Conservation (phyloP, 2,888 invertebrate species). For the Galeruca laticollis region DNA sequence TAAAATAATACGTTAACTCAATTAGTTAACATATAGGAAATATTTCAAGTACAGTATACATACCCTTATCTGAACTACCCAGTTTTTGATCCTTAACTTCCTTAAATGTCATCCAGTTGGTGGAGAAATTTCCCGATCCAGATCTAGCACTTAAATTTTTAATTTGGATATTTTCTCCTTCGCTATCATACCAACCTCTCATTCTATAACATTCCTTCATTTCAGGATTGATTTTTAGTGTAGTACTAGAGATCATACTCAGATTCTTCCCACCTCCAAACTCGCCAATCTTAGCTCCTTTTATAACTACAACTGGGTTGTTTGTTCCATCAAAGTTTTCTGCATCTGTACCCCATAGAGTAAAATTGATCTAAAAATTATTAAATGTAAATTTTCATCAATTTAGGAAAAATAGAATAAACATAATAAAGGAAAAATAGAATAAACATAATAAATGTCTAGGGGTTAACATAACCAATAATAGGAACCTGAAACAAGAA, state of each 20-base stretch:
- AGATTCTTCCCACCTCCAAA: conserved; percentile 86
- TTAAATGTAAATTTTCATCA: conserved; percentile 23
- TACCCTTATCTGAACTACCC: conserved; percentile 77
- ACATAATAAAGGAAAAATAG: no score
- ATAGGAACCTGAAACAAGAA: no score
- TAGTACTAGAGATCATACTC: conserved; percentile 70
- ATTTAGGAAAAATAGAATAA: no score
- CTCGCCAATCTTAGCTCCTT: conserved; percentile 87
- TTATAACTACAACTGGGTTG: conserved; percentile 87
- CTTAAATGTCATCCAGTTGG: conserved; percentile 81
- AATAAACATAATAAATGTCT: no score
- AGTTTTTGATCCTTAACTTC: conserved; percentile 80
- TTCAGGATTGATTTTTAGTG: conserved; percentile 88
- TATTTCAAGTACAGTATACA: background rate
- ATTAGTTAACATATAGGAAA: no score
- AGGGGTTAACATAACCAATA: no score
- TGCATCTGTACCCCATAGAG: conserved; percentile 93
- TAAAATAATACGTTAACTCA: conserved; percentile 6
- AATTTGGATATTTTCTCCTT: conserved; percentile 74
- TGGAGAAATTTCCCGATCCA: conserved; percentile 52
- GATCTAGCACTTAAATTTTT: conserved; percentile 74
- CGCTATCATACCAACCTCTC: conserved; percentile 92
- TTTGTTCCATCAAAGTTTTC: conserved; percentile 82
- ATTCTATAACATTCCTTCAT: conserved; percentile 86
- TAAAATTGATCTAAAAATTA: conserved; percentile 75